Conservation (phyloP, 2,888 invertebrate genomes). For the Platypus cylindrus region DNA sequence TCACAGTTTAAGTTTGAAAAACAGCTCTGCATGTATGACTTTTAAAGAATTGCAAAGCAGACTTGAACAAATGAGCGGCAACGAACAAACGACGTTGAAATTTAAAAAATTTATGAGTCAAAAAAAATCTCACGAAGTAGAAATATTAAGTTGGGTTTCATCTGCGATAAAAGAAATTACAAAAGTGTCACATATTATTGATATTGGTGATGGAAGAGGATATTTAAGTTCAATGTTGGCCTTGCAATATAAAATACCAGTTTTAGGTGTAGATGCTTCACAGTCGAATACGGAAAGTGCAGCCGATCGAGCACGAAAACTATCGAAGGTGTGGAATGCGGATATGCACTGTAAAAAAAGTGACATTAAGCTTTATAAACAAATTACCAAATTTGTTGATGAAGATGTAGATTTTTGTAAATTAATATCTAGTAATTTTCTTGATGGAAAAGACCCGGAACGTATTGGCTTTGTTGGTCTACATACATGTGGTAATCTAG, state of each 20-base stretch:
- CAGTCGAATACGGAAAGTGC: conserved; percentile 54
- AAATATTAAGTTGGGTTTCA: conserved; percentile 48
- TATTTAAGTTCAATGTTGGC: conserved; percentile 67
- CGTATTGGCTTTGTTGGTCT: conserved; percentile 56
- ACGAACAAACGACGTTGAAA: conserved; percentile 28
- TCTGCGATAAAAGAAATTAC: conserved; percentile 37
- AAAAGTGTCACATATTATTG: conserved; percentile 46
- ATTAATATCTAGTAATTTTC: conserved; percentile 41
- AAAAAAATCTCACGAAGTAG: conserved; percentile 74
- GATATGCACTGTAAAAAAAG: conserved; percentile 17
- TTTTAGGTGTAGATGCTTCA: conserved; percentile 73
- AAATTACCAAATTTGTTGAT: conserved; percentile 48
- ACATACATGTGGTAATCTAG: conserved; percentile 82
- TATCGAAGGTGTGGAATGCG: conserved; percentile 34
- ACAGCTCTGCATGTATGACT: conserved; percentile 35
- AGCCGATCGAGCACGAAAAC: conserved; percentile 39
- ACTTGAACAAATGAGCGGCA: conserved; percentile 28
- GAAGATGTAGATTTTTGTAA: conserved; percentile 41
- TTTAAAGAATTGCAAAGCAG: conserved; percentile 32
- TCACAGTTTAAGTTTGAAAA: conserved; percentile 26
- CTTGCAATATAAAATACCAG: conserved; percentile 54
- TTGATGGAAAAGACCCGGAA: conserved; percentile 26
- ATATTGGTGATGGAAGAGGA: conserved; percentile 84
- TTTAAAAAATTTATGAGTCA: conserved; percentile 61
- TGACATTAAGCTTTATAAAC: conserved; percentile 40